A percentile compares a stretch with the other conserved stretches of the same genome.
These are phyloP conservation scores for Drosophila miranda DNA, from an alignment of 1,140 invertebrate genomes.

Conservation along the genomic window DNA sequence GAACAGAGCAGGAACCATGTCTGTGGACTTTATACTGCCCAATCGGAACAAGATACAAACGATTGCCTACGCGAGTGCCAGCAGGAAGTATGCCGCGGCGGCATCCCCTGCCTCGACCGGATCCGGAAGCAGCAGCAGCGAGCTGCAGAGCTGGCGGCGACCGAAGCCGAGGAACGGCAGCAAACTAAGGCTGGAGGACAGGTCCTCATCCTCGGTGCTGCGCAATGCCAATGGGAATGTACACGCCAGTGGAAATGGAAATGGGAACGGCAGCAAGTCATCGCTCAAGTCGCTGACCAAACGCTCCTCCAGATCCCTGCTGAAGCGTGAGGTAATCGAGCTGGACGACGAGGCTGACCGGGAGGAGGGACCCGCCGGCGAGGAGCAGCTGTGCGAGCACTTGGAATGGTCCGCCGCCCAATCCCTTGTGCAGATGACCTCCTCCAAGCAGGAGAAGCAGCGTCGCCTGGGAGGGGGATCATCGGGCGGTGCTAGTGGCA, in stretches of 20 bases:
- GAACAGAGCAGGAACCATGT: constrained; percentile 58
- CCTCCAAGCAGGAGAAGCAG: constrained; percentile 76
- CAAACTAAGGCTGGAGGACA: constrained; percentile 57
- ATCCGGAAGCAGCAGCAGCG: constrained; percentile 26
- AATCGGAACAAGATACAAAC: constrained; percentile 78
- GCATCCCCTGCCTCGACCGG: constrained; percentile 11
- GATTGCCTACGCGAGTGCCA: constrained; percentile 74
- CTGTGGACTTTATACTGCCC: constrained; percentile 76
- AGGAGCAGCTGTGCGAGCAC: constrained; percentile 58
- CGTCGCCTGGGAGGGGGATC: constrained; percentile 35
- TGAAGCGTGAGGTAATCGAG: constrained; percentile 69
- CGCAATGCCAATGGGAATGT: constrained; percentile 70
- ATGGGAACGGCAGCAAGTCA: constrained; percentile 34
- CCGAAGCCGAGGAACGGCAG: constrained; percentile 46
- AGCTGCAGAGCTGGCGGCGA: constrained; percentile 46
- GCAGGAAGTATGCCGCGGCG: constrained; percentile 64
- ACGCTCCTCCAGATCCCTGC: constrained; percentile 43
- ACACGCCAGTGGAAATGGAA: constrained; percentile 6
- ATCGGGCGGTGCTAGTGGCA: constrained; percentile 5
- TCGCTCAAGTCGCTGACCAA: constrained; percentile 54
- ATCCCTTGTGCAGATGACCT: constrained; percentile 79
- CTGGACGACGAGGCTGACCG: constrained; percentile 56
- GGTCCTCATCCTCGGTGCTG: constrained; percentile 46
- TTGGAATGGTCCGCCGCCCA: constrained; percentile 80
- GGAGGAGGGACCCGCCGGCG: constrained; percentile 15